Conservation (phyloP, 2,888 invertebrate genomes). For the Calameuta pallipes region DNA sequence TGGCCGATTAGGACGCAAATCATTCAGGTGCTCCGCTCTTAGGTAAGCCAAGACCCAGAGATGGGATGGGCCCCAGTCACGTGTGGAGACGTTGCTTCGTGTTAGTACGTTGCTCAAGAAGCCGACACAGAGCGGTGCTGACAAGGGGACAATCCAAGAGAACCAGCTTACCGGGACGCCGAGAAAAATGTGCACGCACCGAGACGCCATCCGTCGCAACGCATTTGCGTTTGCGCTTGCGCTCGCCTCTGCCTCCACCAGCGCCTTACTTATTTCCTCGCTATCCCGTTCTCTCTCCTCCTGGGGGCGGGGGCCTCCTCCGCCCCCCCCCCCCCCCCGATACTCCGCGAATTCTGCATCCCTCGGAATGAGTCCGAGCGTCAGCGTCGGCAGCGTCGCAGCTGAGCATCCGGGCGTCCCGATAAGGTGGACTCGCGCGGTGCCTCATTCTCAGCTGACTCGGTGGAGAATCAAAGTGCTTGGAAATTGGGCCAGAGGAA, state of each 20-base stretch:
- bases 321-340: no score
- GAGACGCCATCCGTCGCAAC: slow-evolving; percentile 53
- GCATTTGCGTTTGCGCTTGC: slow-evolving; percentile 47
- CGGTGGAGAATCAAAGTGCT: slow-evolving; percentile 2
- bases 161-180: slow-evolving; percentile 46
- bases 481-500: slow-evolving; percentile 14
- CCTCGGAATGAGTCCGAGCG: slow-evolving; percentile 1
- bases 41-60: slow-evolving; percentile 20
- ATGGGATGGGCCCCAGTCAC: slow-evolving; percentile 62
- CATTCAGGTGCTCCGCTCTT: slow-evolving; percentile 38
- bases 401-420: background rate
- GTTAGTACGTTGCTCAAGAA: slow-evolving; percentile 41
- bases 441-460: no score
- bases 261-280: background rate
- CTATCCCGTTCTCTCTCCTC: background rate
- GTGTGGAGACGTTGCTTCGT: slow-evolving; percentile 58
- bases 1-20: slow-evolving; percentile 59
- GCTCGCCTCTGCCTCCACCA: slow-evolving; percentile 25
- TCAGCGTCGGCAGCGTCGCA: background rate
- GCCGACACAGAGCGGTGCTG: slow-evolving; percentile 46
- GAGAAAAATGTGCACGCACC: slow-evolving; percentile 29
- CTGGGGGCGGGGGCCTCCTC: no score
- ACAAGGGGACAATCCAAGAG: slow-evolving; percentile 51
- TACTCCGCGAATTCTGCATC: no score
- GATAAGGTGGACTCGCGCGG: no score